phyloP scores from a whole-genome alignment of 2,888 invertebrate species.

The Diaphora mendica region DNA sequence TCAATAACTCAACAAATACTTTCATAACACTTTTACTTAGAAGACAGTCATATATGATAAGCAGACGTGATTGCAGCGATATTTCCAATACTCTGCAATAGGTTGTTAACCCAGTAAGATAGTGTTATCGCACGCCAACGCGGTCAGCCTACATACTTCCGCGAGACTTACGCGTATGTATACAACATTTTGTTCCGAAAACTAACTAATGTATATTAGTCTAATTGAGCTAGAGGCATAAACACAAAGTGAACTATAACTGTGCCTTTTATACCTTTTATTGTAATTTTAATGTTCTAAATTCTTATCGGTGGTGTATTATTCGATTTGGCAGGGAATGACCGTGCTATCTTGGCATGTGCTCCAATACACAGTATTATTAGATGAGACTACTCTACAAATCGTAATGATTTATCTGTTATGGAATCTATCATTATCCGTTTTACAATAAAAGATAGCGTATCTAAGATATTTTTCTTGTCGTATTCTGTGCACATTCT shows the following conservation, averaged over 20 bases:
- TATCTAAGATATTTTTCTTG: background rate
- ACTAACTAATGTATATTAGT: constrained; percentile 7
- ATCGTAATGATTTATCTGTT: background rate
- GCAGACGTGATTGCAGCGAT: constrained; percentile 74
- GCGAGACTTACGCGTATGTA: constrained; percentile 43
- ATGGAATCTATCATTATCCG: background rate
- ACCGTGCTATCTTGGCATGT: background rate
- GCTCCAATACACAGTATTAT: background rate
- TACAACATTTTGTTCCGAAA: constrained; percentile 23
- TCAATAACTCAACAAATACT: constrained; percentile 23
- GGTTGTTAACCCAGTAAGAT: constrained; percentile 85
- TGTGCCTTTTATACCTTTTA: background rate
- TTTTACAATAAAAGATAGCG: background rate
- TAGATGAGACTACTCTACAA: background rate
- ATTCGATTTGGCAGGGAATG: background rate
- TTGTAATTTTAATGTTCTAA: background rate
- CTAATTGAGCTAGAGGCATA: background rate
- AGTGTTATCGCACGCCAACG: constrained; percentile 75
- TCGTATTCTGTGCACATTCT: too few relatives aligned
- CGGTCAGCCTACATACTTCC: constrained; percentile 84
- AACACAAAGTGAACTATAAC: background rate
- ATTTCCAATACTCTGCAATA: constrained; percentile 73
- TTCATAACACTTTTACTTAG: constrained; percentile 46
- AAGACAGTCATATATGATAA: constrained; percentile 71
- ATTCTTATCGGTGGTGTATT: background rate